phyloP scores from a whole-genome alignment of 1,140 invertebrate species.

The Homalodisca vitripennis region DNA sequence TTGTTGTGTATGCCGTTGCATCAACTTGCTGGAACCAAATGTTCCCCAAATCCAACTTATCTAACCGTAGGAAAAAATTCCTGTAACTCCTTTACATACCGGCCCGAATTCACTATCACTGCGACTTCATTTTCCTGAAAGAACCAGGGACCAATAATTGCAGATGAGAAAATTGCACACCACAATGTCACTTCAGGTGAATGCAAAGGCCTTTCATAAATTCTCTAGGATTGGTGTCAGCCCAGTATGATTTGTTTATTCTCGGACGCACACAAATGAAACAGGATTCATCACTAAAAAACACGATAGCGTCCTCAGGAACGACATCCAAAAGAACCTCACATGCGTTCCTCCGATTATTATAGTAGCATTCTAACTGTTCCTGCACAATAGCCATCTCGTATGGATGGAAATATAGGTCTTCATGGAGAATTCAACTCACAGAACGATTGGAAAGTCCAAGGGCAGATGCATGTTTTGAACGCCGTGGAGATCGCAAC shows the following conservation, averaged over 20 bases:
- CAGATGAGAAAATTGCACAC: no score
- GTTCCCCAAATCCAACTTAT: background rate
- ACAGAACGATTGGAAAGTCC: no score
- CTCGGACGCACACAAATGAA: background rate
- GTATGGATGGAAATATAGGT: no score
- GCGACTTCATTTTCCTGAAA: no score
- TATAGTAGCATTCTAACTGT: background rate
- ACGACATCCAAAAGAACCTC: background rate
- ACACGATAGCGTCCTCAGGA: background rate
- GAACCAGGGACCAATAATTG: no score
- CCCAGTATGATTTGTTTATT: background rate
- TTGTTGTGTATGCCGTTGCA: no score
- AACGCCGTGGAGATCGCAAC: no score
- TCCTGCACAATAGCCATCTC: background rate
- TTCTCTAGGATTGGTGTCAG: background rate
- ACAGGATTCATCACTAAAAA: background rate
- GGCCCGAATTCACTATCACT: no score
- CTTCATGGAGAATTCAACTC: background rate
- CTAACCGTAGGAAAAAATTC: background rate
- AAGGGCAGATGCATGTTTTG: no score
- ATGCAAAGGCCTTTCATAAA: background rate
- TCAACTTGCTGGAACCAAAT: no score
- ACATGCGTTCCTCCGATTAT: background rate
- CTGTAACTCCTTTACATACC: no score
- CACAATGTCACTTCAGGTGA: no score